Conservation (phyloP, 2,113 vertebrate genomes). For the Lycaon pictus region DNA sequence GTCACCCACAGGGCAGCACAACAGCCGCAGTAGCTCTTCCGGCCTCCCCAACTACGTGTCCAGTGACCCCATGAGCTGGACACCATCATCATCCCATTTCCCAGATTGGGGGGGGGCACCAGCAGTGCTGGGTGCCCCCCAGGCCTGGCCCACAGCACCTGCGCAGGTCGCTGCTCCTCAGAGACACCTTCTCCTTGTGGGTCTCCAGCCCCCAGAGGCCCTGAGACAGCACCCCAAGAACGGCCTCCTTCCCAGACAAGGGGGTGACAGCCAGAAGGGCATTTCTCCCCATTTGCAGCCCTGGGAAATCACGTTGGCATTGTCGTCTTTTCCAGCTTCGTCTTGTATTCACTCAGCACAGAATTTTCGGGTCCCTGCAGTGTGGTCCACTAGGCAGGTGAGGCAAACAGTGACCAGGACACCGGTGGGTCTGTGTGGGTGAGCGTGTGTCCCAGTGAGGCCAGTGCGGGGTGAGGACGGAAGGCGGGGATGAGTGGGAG, state of each 20-base stretch:
- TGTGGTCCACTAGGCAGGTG: not conserved
- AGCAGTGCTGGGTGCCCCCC: not conserved
- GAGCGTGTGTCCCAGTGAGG: not conserved
- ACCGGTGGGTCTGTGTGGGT: not conserved
- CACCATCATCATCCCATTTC: not conserved
- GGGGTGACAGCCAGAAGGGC: not conserved
- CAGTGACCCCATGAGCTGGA: not conserved
- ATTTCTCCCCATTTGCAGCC: not conserved
- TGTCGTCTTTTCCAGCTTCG: not conserved
- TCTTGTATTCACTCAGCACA: not conserved
- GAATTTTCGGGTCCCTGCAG: not conserved
- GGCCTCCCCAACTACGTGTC: rapidly evolving
- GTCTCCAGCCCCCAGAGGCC: not conserved
- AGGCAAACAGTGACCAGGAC: not conserved
- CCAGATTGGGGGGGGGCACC: not conserved
- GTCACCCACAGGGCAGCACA: too few relatives aligned
- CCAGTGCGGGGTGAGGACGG: too few relatives aligned
- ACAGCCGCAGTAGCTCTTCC: not conserved
- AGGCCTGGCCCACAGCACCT: not conserved
- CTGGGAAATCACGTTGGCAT: not conserved
- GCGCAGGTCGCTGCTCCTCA: not conserved
- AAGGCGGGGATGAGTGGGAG: not conserved
- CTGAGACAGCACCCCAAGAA: too few relatives aligned
- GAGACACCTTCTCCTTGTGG: not conserved
- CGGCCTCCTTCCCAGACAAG: not conserved